Base-by-base conservation (phyloP, 2,888 invertebrate genomes). In the Archips crataeganus region DNA sequence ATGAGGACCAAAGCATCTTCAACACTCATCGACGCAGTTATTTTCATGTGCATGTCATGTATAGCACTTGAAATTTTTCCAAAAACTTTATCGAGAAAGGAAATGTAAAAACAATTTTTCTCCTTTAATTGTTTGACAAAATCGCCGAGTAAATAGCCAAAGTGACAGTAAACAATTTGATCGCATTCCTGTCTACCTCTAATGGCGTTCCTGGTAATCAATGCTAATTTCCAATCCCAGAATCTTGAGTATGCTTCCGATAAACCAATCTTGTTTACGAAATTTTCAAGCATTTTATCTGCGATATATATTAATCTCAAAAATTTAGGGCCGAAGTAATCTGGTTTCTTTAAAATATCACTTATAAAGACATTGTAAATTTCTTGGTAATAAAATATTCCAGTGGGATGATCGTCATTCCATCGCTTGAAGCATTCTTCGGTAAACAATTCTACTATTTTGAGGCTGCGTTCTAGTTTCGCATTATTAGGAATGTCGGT, bases 181-280 rank as follows among this genome's bases (percentile, higher is more conserved):
- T 66, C 23, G 11, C 65, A 62, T 70, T 65, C 6, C 10, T 62
- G 10, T 6, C 73, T 51, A 1, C 75, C 71, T 8, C 75, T 63
- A 13, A 79, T 68, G 3, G 77, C 72, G 68, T 79, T 80, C 68
- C 81, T 78, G 6, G 67, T 71, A 13, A 79, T 71, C 9, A 84
- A 75, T 5, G 77, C 72, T 6, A 87, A 60, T 39, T 76, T 70
- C 57, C 87, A 75, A 11, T 79, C 74, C 88, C 85, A 87, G 13
- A 80, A 15, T 13, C 66, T 42, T 9, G 79, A 74, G 72, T 86
- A 87, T 23, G 79, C 78, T 62, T 83, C 78, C 49, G 82, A 70
- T 11, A 78, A 42, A 3, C 77, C 74, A 47, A 83, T 75, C 23
- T 59, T 62, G 11, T 75, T 77, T 49, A 71, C 73, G 15, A 85